Base-by-base conservation (phyloP, 2,113 vertebrate genomes). In the Dromaius novaehollandiae region DNA sequence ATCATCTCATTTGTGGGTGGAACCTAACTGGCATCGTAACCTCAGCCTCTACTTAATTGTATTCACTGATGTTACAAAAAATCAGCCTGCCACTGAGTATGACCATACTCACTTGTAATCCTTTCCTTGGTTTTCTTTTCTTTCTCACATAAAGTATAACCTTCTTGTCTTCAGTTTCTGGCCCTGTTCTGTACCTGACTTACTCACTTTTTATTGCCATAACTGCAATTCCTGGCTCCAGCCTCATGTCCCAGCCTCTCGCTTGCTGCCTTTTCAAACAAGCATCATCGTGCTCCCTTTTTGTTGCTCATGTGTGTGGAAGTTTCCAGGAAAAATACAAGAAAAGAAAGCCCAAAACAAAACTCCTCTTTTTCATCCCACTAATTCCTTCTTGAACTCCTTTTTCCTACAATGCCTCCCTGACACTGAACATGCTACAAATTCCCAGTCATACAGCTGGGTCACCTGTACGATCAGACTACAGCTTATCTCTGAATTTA, bases 361-460 rank as follows among this genome's bases (percentile, higher is more conserved):
- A 46, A 46, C 44, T 11, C 44, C 16, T 15, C 11, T 15, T 85
- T 86, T 68, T 53, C 4, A 73, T 60, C 42, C 25, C 42, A 7
- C 8, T 64, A 48, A 61, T n/a, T 22, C 5, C 9, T 84, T 61
- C 30, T 40, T 13, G 25, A 48, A 6, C 17, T 64, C 71, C 9
- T 30, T 60, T 6, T 77, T 93, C 32, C 64, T 42, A 82, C 53
- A 69, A 2, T 19, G 48, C 28, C 11, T 56, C 40, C 68, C 46
- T 15, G 30, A 64, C 42, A 73, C 9, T 5, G 20, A 68, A 65
- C 20, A 61, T 17, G 32, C 36, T 24, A 30, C 24, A 69, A 60
- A 56, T 0, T 3, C 58, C 48, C 18, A 34, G 3, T 26, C 15
- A 13, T 2, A 46, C 11, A 40, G 55, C 9, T 22, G 32, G 44